These are phyloP conservation scores for Dipodomys merriami DNA, from an alignment of 2,113 vertebrate species.

Conservation along the genomic window DNA sequence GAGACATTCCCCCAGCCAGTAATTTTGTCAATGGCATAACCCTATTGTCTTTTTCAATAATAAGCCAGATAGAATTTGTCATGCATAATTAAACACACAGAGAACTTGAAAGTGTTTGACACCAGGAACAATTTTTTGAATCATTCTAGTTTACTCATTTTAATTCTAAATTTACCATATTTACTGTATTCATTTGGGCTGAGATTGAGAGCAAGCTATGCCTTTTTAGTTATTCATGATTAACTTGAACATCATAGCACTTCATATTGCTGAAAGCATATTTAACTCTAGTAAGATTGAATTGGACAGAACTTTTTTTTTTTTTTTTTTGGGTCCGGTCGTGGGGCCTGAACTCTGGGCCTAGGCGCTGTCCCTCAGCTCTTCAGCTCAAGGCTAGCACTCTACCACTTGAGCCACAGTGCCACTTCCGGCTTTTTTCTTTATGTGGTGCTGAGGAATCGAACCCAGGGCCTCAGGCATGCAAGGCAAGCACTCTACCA, in stretches of 20 bases:
- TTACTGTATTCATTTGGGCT: conserved; percentile 19
- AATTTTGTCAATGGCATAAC: too few species aligned
- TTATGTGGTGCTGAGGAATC: too few species aligned
- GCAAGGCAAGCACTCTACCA: too few species aligned
- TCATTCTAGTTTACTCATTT: conserved; percentile 54
- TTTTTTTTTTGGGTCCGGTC: too few species aligned
- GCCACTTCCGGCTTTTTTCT: too few species aligned
- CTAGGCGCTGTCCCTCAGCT: too few species aligned
- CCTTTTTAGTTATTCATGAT: conserved; percentile 43
- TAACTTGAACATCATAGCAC: conserved; percentile 53
- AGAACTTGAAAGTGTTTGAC: not conserved
- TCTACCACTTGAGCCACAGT: too few species aligned
- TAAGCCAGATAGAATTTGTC: not conserved
- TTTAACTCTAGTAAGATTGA: conserved; percentile 9
- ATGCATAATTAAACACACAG: not conserved
- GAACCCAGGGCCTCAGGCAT: too few species aligned
- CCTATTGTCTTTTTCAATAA: not conserved
- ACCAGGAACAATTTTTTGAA: not conserved
- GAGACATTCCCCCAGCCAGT: too few species aligned
- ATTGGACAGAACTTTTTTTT: not conserved
- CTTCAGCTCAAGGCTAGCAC: too few species aligned
- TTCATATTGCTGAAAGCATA: conserved; percentile 46
- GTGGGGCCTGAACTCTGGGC: too few species aligned
- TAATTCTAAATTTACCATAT: conserved; percentile 35
- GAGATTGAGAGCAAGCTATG: conserved; percentile 54